These are phyloP conservation scores for Sinonovacula constricta DNA, from an alignment of 1,140 invertebrate genomes.

Conservation along the genomic window DNA sequence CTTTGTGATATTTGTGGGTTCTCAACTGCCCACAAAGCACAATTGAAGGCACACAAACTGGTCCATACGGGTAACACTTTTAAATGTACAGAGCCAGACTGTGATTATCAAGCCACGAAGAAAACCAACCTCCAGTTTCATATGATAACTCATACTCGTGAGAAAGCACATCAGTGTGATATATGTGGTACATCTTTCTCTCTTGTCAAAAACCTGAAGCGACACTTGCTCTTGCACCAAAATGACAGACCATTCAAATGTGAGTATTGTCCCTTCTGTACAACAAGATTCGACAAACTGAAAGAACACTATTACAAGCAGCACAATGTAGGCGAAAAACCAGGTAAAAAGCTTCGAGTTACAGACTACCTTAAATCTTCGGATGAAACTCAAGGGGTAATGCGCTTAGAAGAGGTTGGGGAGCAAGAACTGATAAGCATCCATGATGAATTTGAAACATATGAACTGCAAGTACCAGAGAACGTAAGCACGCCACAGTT, in stretches of 20 bases:
- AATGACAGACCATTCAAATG: constrained; percentile 60
- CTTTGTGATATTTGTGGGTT: constrained; percentile 82
- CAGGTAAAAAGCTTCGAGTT: constrained; percentile 51
- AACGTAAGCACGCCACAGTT: constrained; percentile 24
- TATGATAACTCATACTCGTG: constrained; percentile 81
- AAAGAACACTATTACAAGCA: constrained; percentile 79
- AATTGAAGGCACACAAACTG: constrained; percentile 81
- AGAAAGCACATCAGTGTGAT: constrained; percentile 83
- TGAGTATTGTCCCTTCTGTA: constrained; percentile 79
- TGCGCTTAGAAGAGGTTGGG: background rate
- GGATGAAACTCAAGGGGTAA: background rate
- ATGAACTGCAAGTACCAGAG: constrained; percentile 32
- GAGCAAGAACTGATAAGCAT: constrained; percentile 1
- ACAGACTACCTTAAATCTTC: constrained; percentile 37
- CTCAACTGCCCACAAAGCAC: constrained; percentile 82
- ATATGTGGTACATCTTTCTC: constrained; percentile 81
- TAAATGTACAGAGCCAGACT: constrained; percentile 80
- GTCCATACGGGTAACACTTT: constrained; percentile 81
- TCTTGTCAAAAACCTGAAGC: constrained; percentile 71
- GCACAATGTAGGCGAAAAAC: constrained; percentile 65
- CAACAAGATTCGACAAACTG: constrained; percentile 81
- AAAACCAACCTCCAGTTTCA: constrained; percentile 79
- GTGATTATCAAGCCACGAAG: constrained; percentile 77
- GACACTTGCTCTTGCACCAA: constrained; percentile 71
- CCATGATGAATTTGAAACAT: constrained; percentile 24